These are phyloP conservation scores for Martes martes DNA, from an alignment of 2,113 vertebrate genomes.

Conservation along the genomic window DNA sequence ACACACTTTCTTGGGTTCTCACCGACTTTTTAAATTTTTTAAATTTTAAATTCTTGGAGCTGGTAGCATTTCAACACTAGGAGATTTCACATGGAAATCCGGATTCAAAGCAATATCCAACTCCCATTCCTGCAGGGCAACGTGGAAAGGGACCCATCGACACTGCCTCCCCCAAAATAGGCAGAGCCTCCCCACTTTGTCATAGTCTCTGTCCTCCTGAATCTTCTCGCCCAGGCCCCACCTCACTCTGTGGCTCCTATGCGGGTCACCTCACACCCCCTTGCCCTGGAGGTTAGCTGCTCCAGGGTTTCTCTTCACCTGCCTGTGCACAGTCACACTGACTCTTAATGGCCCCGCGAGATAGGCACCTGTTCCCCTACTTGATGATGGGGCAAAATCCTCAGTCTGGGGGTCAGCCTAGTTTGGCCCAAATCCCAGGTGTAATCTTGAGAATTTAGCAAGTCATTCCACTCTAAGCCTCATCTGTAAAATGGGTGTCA, in stretches of 20 bases:
- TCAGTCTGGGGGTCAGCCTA: not conserved
- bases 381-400: not conserved
- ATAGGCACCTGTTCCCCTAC: not conserved
- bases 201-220: not conserved
- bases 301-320: not conserved
- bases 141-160: not conserved
- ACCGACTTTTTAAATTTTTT: not conserved
- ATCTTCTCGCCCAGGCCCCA: not conserved
- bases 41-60: not conserved
- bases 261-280: no score
- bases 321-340: not conserved
- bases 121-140: not conserved
- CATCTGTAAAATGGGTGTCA: not conserved
- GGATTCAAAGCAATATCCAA: not conserved
- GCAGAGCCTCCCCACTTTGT: not conserved
- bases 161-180: not conserved
- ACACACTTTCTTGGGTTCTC: not conserved
- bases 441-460: not conserved
- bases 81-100: not conserved
- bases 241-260: not conserved
- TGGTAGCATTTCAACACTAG: not conserved
- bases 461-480: not conserved
- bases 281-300: not conserved
- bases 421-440: not conserved
- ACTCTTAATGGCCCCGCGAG: not conserved